Evolutionary conservation across 1,140 invertebrate genomes (phyloP), one percentile per base, ranked within the genome.

Genomic region (Caenorhabditis remanei): DNA sequence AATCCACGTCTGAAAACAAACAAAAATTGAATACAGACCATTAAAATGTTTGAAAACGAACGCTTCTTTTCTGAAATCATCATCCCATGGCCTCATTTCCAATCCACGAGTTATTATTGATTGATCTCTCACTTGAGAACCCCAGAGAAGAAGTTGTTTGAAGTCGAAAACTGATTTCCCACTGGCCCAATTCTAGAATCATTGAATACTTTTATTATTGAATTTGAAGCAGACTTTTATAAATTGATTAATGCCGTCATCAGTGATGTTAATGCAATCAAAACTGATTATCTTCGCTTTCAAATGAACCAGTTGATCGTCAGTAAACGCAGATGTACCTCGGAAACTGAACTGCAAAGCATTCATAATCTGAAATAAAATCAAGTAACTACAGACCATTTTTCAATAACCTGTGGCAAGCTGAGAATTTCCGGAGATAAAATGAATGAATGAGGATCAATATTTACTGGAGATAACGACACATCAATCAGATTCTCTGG

Each of bases 261-360:
- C 67, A 19, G 67, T 71, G 24, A 71, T 46, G 41, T 71, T 71
- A 46, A 71, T n/a, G 46, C 21, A 16, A n/a, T 71, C 24, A n/a
- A 71, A 71, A 19, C 19, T 43, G 41, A 71, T 43, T 19, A 3
- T 6, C 14, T 48, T 71, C 19, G 67, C 67, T 19, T 48, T 71
- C 41, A 71, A 71, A 4, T n/a, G 1, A 11, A 71, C 3, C 8
- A 71, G 46, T 71, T 71, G 67, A 6, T 71, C 67, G 46, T 71
- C 67, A 71, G 67, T 19, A 19, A 71, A 48, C 6, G 7, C 19
- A 6, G 56, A 11, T n/a, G 3, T 19, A 4, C 56, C 56, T 8
- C 9, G 7, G 14, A 58, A 5, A 8, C 8, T n/a, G 56, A 21
- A n/a, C 8, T n/a, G 8, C n/a, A 8, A 3, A 21, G 56, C 16